Evolutionary conservation across 1,140 invertebrate genomes (phyloP).

Genomic region (Dermatophagoides farinae): DNA sequence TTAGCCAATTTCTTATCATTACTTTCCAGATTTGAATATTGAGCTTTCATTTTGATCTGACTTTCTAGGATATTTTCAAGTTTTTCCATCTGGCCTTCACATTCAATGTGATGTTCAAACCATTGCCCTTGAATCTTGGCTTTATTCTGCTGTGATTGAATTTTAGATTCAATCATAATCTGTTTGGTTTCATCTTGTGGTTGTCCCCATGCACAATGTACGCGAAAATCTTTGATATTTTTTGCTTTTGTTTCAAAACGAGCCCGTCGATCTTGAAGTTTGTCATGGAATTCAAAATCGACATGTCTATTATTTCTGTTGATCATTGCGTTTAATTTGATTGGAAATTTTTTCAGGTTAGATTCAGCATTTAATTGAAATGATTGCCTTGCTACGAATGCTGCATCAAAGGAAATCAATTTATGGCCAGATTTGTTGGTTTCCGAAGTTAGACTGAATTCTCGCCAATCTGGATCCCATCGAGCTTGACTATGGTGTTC

Average conservation of each 20-base stretch:
- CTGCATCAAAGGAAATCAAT: no score
- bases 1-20: no score
- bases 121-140: no score
- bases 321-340: not conserved
- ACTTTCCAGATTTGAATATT: no score
- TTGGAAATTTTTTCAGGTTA: not conserved
- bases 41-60: no score
- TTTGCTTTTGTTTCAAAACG: not conserved
- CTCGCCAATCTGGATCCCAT: not conserved
- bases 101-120: no score
- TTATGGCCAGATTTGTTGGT: no score
- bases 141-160: not conserved
- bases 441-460: no score
- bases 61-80: no score
- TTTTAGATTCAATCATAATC: not conserved
- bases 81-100: no score
- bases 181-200: not conserved
- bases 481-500: not conserved
- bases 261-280: not conserved
- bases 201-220: not conserved
- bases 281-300: not conserved
- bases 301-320: not conserved
- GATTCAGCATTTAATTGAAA: not conserved
- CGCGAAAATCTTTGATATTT: not conserved
- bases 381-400: no score